Evolutionary conservation across 2,888 invertebrate genomes (phyloP).

Genomic region (Celastrina argiolus): DNA sequence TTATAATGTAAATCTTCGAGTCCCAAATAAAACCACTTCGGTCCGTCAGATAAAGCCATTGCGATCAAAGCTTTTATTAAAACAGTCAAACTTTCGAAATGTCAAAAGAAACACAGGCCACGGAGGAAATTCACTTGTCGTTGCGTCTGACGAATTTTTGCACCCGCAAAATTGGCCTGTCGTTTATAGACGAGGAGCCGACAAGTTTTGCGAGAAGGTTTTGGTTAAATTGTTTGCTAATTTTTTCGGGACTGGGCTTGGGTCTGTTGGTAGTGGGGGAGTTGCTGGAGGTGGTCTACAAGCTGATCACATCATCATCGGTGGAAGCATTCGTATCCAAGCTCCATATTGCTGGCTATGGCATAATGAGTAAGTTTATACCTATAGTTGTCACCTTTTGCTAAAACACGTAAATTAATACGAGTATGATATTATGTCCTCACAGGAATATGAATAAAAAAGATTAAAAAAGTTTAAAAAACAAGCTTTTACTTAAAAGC

Average conservation of each 20-base stretch:
- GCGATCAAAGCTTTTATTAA: constrained; percentile 4
- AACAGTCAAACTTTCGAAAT: constrained; percentile 21
- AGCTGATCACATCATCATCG: constrained; percentile 43
- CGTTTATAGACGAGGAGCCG: constrained; percentile 46
- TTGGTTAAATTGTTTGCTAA: constrained; percentile 35
- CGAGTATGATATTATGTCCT: no score
- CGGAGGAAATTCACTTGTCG: constrained; percentile 47
- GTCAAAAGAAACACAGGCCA: constrained; percentile 25
- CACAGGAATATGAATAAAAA: no score
- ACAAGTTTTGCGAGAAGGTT: constrained; percentile 37
- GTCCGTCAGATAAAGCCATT: neutral
- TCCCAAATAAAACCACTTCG: neutral
- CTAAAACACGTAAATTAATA: no score
- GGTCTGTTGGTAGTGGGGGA: constrained; percentile 45
- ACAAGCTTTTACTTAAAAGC: no score
- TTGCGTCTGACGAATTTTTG: constrained; percentile 49
- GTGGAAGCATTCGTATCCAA: constrained; percentile 53
- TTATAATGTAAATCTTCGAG: neutral
- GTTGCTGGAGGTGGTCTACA: constrained; percentile 44
- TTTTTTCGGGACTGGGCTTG: constrained; percentile 27
- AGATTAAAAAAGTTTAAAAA: no score
- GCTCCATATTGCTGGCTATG: constrained; percentile 59
- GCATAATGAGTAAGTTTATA: constrained; percentile 51
- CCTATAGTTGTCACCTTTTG: neutral
- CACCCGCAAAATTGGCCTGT: constrained; percentile 47